Base-by-base conservation (phyloP, 1,140 invertebrate species). In the Rhagoletis zephyria region DNA sequence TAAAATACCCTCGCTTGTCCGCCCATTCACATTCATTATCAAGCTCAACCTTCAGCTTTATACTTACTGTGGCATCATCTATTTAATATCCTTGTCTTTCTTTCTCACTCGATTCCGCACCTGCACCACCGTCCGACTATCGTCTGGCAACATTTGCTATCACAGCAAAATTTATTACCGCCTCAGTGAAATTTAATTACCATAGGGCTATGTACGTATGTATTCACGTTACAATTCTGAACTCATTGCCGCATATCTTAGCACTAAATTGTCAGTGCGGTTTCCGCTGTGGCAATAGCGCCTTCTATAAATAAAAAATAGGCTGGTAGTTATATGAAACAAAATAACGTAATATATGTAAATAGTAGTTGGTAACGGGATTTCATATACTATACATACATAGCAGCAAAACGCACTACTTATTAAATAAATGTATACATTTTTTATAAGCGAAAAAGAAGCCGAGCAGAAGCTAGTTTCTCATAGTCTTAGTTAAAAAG, bases 171-270 rank as follows among this genome's bases (percentile, higher is more conserved):
- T 81, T 81, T 81, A 81, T 81, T 81, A 81, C 45, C n/a, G n/a
- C 74, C 74, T 30, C 74, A 56, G 74, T 81, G 48, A 48, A 81
- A 81, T 81, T 81, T 81, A 81, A 81, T 81, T 81, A 81, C 74
- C 74, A 81, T 19, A 9, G 19, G 56, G 42, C 48, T 16, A 30
- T 30, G 30, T 30, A 30, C 30, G 30, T 30, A 30, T 30, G 30
- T 30, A 30, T 30, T 9, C 48, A 14, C 16, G n/a, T 5, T 59
- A 56, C 42, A 81, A 12, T 56, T 81, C n/a, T 56, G 48, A 56
- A 19, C 48, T 81, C n/a, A 51, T 59, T 81, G n/a, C 48, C 45
- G 48, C 77, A 88, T 89, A 61, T 88, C 86, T 85, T 63, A 56
- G 63, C 67, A 45, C 45, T 87, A 59, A 19, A 81, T 48, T 59